phyloP scores from a whole-genome alignment of 2,888 invertebrate genomes.

The Cerastis leucographa region DNA sequence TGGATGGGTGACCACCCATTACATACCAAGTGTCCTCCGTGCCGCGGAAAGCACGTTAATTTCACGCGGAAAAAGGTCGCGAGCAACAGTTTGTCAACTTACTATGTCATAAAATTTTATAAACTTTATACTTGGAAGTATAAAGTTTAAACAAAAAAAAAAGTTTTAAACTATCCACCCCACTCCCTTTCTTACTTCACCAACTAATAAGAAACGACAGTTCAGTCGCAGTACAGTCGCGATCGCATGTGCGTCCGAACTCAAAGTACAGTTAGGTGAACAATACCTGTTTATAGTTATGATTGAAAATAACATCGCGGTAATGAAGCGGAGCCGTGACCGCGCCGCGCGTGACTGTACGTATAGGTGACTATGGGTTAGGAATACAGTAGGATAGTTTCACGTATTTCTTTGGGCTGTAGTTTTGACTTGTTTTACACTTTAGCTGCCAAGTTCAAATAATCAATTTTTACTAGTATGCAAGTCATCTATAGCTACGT shows the following conservation, averaged over 20 bases:
- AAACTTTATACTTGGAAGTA: too few relatives aligned
- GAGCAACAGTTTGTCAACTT: too few relatives aligned
- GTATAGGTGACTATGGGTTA: constrained; percentile 55
- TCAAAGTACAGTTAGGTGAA: constrained; percentile 75
- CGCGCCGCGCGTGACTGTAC: constrained; percentile 76
- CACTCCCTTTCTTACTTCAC: constrained; percentile 18
- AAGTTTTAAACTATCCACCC: neutral
- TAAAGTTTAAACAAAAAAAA: too few relatives aligned
- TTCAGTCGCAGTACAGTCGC: constrained; percentile 27
- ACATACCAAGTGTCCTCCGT: too few relatives aligned
- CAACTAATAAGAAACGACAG: constrained; percentile 26
- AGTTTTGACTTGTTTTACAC: neutral
- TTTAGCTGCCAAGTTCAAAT: too few relatives aligned
- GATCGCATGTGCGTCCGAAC: constrained; percentile 51
- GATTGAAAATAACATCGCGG: constrained; percentile 83
- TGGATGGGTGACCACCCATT: too few relatives aligned
- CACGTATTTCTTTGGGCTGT: too few relatives aligned
- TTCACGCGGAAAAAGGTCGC: too few relatives aligned
- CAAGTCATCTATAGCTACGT: too few relatives aligned
- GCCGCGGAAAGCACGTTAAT: too few relatives aligned
- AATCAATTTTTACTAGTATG: too few relatives aligned
- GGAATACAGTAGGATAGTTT: constrained; percentile 18
- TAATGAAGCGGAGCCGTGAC: constrained; percentile 82
- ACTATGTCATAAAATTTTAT: neutral
- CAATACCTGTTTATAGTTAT: constrained; percentile 81